Percentiles rank a stretch among this genome's conserved stretches.
phyloP scores from a whole-genome alignment of 1,140 invertebrate species.

The Drosophila serrata region DNA sequence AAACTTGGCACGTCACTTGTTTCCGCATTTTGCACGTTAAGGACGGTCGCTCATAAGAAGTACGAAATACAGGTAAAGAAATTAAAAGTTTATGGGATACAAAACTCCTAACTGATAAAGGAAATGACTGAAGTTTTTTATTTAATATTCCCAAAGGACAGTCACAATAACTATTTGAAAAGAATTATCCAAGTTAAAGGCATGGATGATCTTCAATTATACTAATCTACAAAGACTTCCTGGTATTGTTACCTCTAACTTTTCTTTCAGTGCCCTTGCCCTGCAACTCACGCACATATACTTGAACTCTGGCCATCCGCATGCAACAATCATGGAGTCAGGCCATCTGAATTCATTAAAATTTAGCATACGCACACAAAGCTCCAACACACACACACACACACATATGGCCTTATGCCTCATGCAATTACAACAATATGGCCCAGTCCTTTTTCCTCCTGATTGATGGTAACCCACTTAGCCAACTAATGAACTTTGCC shows the following conservation, averaged over 20 bases:
- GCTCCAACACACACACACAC: too few species aligned
- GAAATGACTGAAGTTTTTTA: too few species aligned
- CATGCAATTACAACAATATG: conserved; percentile 36
- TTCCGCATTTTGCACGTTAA: conserved; percentile 78
- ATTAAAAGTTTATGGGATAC: neutral
- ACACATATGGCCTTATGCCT: conserved; percentile 18
- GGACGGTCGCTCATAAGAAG: conserved; percentile 49
- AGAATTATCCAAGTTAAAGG: too few species aligned
- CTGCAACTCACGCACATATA: conserved; percentile 13
- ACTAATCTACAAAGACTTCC: too few species aligned
- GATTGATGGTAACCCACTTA: conserved; percentile 65
- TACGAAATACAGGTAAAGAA: conserved; percentile 7
- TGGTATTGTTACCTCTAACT: too few species aligned
- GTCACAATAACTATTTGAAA: too few species aligned
- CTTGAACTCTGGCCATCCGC: conserved; percentile 18
- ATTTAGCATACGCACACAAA: conserved; percentile 58
- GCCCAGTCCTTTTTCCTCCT: conserved; percentile 32
- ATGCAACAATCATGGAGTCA: conserved; percentile 44
- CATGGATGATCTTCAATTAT: too few species aligned
- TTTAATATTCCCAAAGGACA: too few species aligned
- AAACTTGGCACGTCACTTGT: conserved; percentile 71
- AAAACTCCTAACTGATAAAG: too few species aligned
- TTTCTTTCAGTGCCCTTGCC: conserved; percentile 5
- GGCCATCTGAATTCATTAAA: conserved; percentile 76
- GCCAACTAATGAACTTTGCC: conserved; percentile 74